Evolutionary conservation across 2,888 invertebrate species (phyloP), one percentile per base, ranked within the genome.

Genomic region (Cheilosia vulpina): DNA sequence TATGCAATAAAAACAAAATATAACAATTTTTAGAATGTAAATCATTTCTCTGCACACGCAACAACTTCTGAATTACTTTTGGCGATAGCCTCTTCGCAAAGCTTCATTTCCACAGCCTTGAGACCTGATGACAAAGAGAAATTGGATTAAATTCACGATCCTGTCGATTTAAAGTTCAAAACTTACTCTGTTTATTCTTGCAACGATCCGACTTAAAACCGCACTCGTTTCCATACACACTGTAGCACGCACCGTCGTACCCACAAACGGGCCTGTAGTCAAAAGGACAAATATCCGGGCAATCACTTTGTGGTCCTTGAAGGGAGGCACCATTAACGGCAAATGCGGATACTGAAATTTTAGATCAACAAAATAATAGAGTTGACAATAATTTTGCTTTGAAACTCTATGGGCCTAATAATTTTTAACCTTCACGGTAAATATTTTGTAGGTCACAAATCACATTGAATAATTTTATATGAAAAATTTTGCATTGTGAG

Each of bases 231-330:
- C 41, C 17, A 38, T 68, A 77, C 4, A 41, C 5, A 21, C n/a
- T 41, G 24, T 77, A 77, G 27, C 77, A 77, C 19, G 31, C 9
- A 13, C 69, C 77, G 43, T 85, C 80, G 13, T 72, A 66, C 19
- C 75, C 87, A 41, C 87, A 87, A 27, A 79, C 76, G 1, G 75
- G 75, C 0, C 0, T 19, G 3, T 66, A 63, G 11, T 68, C 71
- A 19, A 63, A 60, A 13, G 79, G 68, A 47, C 87, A 83, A 17
- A 72, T 17, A 2, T 75, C 55, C n/a, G 53, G 65, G 24, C 82
- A 83, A 1, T 71, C 63, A 43, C 66, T 53, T 11, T 21, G 38
- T 38, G 65, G 58, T 6, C 60, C 60, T 45, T 75, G 65, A 15
- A 58, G 68, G 2, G 43, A 2, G 4, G 27, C 55, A 17, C 55